Conservation (phyloP, 2,797 vertebrate genomes). For the Lithobates sylvaticus region DNA sequence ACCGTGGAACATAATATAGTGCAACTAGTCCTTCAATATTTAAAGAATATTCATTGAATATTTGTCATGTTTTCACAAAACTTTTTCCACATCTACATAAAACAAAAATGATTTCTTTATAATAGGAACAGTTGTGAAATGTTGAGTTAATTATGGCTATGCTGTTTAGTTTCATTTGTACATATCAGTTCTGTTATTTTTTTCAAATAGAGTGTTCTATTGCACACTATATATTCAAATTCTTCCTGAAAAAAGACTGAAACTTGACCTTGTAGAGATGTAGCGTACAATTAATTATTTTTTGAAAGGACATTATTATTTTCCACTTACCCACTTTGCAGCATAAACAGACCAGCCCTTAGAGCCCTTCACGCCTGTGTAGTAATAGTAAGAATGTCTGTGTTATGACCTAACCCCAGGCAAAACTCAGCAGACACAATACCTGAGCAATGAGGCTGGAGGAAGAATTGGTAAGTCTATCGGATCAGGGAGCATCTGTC, state of each 20-base stretch:
- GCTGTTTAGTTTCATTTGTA: no score
- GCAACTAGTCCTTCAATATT: not conserved
- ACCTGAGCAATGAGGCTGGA: not conserved
- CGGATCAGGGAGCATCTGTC: slow-evolving; percentile 16
- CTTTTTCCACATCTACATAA: not conserved
- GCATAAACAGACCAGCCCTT: not conserved
- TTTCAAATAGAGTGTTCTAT: no score
- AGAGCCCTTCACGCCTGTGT: not conserved
- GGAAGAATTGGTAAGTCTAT: not conserved
- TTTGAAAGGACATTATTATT: not conserved
- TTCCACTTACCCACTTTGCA: not conserved
- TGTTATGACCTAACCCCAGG: slow-evolving; percentile 3
- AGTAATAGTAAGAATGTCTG: not conserved
- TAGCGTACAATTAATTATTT: no score
- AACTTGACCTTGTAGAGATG: no score
- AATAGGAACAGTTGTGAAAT: not conserved
- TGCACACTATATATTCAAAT: no score
- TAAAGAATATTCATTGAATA: not conserved
- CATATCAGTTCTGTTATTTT: no score
- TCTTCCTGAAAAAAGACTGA: no score
- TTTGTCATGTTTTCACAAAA: not conserved
- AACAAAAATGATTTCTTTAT: not conserved
- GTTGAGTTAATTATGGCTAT: not conserved
- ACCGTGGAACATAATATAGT: no score
- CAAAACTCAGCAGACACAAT: slow-evolving; percentile 7